Evolutionary conservation across 2,113 vertebrate species (phyloP).

Genomic region (Scytalopus superciliaris): DNA sequence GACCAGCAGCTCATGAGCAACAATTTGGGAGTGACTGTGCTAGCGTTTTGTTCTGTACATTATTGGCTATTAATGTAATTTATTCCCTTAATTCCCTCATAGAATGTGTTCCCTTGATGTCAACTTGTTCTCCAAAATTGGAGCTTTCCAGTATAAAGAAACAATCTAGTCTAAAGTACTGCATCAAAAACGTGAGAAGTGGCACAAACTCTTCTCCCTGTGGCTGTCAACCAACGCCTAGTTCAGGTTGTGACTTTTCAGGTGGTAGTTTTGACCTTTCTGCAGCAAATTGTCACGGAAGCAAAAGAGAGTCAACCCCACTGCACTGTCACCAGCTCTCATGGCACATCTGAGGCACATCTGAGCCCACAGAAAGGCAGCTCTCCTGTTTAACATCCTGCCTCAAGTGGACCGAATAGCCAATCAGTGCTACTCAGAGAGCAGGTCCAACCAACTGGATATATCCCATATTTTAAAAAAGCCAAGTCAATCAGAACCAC

Average conservation of each 20-base stretch:
- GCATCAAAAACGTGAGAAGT: accelerated
- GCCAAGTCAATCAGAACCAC: neutral
- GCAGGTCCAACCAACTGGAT: neutral
- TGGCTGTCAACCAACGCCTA: neutral
- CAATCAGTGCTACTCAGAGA: neutral
- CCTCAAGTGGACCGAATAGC: neutral
- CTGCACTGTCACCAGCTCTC: neutral
- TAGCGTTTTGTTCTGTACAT: neutral
- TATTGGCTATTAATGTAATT: neutral
- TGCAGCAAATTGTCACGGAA: neutral
- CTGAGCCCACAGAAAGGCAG: neutral
- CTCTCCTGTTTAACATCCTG: neutral
- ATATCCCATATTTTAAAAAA: neutral
- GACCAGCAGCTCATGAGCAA: neutral
- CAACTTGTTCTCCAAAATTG: neutral
- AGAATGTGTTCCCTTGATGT: neutral
- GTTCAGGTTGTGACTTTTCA: neutral
- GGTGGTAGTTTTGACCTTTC: neutral
- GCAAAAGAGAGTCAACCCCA: neutral
- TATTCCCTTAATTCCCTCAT: neutral
- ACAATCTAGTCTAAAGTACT: neutral
- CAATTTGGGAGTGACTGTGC: neutral
- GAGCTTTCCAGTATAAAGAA: neutral
- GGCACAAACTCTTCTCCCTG: neutral
- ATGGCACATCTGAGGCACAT: neutral